phyloP scores from a whole-genome alignment of 2,797 vertebrate genomes.

The Bryconaethiops microstoma region DNA sequence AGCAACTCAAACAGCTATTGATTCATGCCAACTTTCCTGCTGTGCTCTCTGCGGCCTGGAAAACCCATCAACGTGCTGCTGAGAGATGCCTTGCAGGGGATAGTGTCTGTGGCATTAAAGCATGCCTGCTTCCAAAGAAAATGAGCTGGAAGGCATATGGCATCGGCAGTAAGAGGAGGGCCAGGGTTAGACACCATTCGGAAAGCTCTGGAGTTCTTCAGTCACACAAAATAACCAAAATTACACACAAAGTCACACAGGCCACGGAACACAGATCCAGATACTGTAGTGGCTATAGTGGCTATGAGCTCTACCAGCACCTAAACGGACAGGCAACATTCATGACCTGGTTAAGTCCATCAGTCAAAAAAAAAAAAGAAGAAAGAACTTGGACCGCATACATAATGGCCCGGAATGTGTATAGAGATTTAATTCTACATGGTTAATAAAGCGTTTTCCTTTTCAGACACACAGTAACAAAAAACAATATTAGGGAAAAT shows the following conservation, averaged over 20 bases:
- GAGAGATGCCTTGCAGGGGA: conserved; percentile 64
- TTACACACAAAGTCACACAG: conserved; percentile 25
- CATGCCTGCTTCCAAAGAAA: conserved; percentile 63
- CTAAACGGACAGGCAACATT: neutral
- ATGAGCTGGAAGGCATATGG: conserved; percentile 57
- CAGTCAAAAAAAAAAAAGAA: neutral
- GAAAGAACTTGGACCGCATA: too few species aligned
- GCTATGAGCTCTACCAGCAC: neutral
- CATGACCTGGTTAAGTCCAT: neutral
- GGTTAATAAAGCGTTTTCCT: too few species aligned
- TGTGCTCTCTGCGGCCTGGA: conserved; percentile 52
- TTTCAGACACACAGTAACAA: too few species aligned
- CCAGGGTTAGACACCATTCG: conserved; percentile 59
- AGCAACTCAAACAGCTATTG: conserved; percentile 49
- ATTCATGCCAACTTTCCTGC: conserved; percentile 62
- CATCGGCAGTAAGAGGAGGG: conserved; percentile 69
- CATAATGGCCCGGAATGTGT: neutral
- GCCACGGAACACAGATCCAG: conserved; percentile 3
- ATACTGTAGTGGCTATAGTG: neutral
- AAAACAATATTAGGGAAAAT: too few species aligned
- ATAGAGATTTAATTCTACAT: too few species aligned
- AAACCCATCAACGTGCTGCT: conserved; percentile 63
- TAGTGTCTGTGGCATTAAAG: conserved; percentile 57
- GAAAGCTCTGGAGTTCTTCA: conserved; percentile 59
- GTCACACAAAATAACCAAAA: conserved; percentile 51